Evolutionary conservation across 2,888 invertebrate genomes (phyloP), one percentile per base, ranked within the genome.

Genomic region (Epinotia demarniana): DNA sequence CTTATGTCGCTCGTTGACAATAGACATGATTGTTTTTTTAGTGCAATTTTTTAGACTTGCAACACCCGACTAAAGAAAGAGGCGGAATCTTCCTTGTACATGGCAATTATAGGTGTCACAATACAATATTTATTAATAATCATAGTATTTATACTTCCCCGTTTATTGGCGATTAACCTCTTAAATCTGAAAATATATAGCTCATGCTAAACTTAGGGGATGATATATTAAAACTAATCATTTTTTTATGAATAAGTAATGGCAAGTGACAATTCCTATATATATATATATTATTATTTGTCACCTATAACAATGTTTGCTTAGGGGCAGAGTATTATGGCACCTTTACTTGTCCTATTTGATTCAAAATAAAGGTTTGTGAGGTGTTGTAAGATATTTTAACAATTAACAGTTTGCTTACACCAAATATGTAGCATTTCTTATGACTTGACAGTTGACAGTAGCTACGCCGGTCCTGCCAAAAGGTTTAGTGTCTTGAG

Each of bases 351-450:
- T 49, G 64, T 27, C 49, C 5, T 27, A 16, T 63, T 69, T 63
- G 46, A 57, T 69, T 63, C 46, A 39, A 66, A 23, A 58, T 63
- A 60, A 60, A 43, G 55, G 58, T 53, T 27, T 53, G 55, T 83
- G 84, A 83, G 85, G 88, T 85, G 85, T 87, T 84, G 75, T 62
- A 78, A 81, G 82, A 80, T 74, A 58, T 81, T 78, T 76, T 78
- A 77, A 62, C 74, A 80, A 78, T 78, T 79, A 81, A 83, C 81
- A 83, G 78, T 84, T 82, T 83, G 85, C 82, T 82, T 85, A 82
- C 86, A 85, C 88, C 89, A 89, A 89, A 89, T 86, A 87, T 80
- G 77, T 82, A 86, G 83, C 83, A 84, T 87, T 85, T 85, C 81
- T 82, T 79, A 77, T 79, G 79, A 68, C 77, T 77, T 63, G 68